Evolutionary conservation across 2,888 invertebrate genomes (phyloP), one percentile per base, ranked within the genome.

Genomic region (Thecocarcelia acutangulata): DNA sequence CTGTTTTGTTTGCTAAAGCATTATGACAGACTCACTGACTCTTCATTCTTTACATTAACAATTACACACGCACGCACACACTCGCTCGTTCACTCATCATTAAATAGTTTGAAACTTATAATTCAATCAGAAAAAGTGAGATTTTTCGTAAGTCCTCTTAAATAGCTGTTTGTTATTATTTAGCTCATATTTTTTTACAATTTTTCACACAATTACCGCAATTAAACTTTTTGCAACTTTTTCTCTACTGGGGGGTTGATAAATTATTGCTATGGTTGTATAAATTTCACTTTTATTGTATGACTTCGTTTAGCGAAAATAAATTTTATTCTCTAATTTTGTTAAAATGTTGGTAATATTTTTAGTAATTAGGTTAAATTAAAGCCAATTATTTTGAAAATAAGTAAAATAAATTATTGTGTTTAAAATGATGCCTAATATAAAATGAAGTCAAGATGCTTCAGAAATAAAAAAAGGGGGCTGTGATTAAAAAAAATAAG

Each of bases 151-250:
- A 33, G 17, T 28, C 28, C 63, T 42, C 21, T n/a, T 37, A 13
- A 44, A 24, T 9, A 33, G 9, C 33, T 33, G 33, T 33, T 33
- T 13, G n/a, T 11, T 52, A 28, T 13, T 61, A 11, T 21, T 19
- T 12, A 6, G 37, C 15, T 50, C 24, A 8, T 50, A 28, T 17
- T 48, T 33, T 72, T 75, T 72, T 73, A 40, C 66, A 69, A 77
- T 81, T 69, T 81, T 59, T 77, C 77, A 77, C 68, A 77, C 81
- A 81, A 81, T 81, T 77, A 81, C 73, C 69, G 77, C 81, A 81
- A 77, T 77, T 77, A 77, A 81, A 81, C 69, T 77, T 81, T 77
- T 72, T 11, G 5, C 28, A 76, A 52, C 59, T 68, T 44, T 33
- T 8, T 17, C 33, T 40, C 40, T 13, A 48, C 42, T 52, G 21